A percentile compares a stretch with the other conserved stretches of the same genome.
These are phyloP conservation scores for Thunnus thynnus DNA, from an alignment of 2,113 vertebrate genomes.

Conservation along the genomic window DNA sequence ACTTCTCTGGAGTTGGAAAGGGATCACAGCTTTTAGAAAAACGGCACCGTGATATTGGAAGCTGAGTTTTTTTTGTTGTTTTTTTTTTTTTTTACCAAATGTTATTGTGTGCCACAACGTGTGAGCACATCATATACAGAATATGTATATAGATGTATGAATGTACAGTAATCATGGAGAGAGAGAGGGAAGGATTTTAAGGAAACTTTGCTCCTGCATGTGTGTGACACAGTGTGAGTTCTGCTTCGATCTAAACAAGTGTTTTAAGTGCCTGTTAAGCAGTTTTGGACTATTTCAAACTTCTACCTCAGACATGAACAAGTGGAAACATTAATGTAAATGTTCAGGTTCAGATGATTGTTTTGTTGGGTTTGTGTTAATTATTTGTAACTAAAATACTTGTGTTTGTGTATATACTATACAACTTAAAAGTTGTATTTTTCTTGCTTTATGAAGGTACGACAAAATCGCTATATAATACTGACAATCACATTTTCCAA, in stretches of 20 bases:
- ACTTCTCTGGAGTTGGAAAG: not conserved
- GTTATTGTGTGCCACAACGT: conserved; percentile 16
- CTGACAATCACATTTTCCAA: conserved; percentile 19
- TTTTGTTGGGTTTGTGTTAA: conserved; percentile 32
- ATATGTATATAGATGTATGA: conserved; percentile 28
- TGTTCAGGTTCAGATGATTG: conserved; percentile 2
- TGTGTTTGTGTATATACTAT: not conserved
- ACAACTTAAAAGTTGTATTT: conserved; percentile 19
- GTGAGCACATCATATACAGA: not conserved
- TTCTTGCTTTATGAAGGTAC: not conserved
- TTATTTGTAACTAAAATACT: conserved; percentile 2
- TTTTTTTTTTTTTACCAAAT: conserved; percentile 8
- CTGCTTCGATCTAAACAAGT: conserved; percentile 6
- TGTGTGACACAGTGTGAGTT: not conserved
- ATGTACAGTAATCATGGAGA: conserved; percentile 13
- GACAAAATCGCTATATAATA: no score
- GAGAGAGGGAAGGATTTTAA: not conserved
- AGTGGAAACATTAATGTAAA: conserved; percentile 3
- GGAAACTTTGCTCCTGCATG: conserved; percentile 9
- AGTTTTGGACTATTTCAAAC: conserved; percentile 35
- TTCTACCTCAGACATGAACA: conserved; percentile 67
- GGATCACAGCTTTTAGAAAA: not conserved
- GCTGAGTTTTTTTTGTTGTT: conserved; percentile 5
- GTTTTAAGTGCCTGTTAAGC: conserved; percentile 69
- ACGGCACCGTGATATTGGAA: conserved; percentile 13